Percentiles rank a stretch among this genome's conserved stretches.
Conservation (phyloP, 2,113 vertebrate genomes). For the Hippocampus zosterae region DNA sequence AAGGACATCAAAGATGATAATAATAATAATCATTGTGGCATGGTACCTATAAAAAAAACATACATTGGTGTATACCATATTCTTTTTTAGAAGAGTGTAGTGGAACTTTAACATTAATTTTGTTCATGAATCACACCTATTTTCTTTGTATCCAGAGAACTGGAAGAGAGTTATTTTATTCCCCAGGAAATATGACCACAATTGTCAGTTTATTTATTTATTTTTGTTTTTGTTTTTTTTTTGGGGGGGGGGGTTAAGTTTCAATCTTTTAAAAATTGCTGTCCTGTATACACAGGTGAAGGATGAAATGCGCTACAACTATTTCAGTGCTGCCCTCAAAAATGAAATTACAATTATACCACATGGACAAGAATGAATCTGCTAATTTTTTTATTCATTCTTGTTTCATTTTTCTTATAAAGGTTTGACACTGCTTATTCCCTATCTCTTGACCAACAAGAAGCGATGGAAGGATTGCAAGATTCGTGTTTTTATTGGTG, state of each 20-base stretch:
- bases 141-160: no score
- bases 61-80: no score
- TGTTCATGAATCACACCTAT: not conserved
- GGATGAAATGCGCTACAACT: not conserved
- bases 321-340: not conserved
- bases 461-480: slow-evolving; percentile 78
- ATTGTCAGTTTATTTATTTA: not conserved
- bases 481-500: slow-evolving; percentile 77
- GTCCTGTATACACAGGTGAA: not conserved
- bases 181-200: not conserved
- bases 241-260: not conserved
- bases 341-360: not conserved
- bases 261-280: not conserved
- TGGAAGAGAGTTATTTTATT: no score
- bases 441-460: slow-evolving; percentile 92
- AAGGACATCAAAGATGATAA: no score
- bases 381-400: not conserved
- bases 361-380: not conserved
- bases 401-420: not conserved
- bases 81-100: no score
- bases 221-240: no score
- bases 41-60: no score
- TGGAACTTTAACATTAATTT: not conserved
- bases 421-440: slow-evolving; percentile 94
- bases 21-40: no score